Conservation (phyloP, 2,797 vertebrate species). For the Cossypha heuglini region DNA sequence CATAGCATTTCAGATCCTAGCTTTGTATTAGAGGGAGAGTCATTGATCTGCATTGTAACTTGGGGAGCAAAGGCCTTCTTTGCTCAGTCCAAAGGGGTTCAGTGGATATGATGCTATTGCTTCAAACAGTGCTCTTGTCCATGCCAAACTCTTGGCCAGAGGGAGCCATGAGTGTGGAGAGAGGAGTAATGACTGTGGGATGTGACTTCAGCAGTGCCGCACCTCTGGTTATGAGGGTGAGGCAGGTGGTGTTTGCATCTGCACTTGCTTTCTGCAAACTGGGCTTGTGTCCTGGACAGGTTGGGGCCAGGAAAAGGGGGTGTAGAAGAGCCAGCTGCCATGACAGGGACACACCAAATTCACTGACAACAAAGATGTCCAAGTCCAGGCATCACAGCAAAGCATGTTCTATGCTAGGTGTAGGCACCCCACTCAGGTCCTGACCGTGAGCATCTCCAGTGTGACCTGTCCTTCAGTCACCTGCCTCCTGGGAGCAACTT, state of each 20-base stretch:
- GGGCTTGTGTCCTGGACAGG: neutral
- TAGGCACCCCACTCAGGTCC: neutral
- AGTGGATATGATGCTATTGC: neutral
- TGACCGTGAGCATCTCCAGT: neutral
- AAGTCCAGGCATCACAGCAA: neutral
- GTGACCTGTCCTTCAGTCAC: neutral
- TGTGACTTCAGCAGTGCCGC: neutral
- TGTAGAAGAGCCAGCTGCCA: neutral
- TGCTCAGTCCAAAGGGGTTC: neutral
- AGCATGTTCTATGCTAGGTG: neutral
- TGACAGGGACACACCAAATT: neutral
- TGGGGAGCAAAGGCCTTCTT: neutral
- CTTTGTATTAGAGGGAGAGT: neutral
- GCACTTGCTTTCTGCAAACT: neutral
- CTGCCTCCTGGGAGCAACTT: neutral
- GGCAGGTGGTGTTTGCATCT: neutral
- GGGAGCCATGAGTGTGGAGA: neutral
- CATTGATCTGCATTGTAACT: neutral
- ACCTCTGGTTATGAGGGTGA: neutral
- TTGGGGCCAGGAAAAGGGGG: fast-evolving
- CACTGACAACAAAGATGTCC: neutral
- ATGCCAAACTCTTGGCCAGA: neutral
- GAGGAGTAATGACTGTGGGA: neutral
- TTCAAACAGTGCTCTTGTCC: neutral
- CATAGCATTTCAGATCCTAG: neutral